Percentiles rank a stretch among this genome's conserved stretches.
phyloP scores from a whole-genome alignment of 2,797 vertebrate species.

The Sebastolobus altivelis region DNA sequence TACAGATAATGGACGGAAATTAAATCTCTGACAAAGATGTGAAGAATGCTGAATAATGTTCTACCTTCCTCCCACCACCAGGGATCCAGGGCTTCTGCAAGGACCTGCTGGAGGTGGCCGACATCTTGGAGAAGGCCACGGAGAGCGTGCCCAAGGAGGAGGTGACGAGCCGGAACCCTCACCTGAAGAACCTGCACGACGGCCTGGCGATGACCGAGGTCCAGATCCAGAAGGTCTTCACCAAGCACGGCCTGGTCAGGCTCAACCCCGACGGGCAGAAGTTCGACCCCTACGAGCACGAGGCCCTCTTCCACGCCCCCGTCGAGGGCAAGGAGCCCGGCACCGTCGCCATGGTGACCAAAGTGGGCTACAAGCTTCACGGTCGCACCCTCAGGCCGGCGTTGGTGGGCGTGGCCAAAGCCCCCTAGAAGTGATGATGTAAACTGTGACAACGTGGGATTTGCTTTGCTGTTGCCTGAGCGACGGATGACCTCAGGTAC shows the following conservation, averaged over 20 bases:
- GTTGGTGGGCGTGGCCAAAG: conserved; percentile 95
- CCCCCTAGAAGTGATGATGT: conserved; percentile 73
- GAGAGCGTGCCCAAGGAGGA: conserved; percentile 94
- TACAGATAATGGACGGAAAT: too few relatives aligned
- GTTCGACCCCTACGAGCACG: conserved; percentile 97
- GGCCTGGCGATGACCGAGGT: conserved; percentile 95
- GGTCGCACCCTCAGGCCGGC: conserved; percentile 95
- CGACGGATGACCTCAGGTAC: conserved; percentile 33
- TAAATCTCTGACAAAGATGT: too few relatives aligned
- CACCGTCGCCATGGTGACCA: conserved; percentile 92
- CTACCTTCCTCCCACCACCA: conserved; percentile 51
- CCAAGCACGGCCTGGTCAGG: conserved; percentile 92
- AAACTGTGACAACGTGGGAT: conserved; percentile 16
- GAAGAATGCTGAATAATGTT: neutral
- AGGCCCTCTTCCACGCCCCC: conserved; percentile 93
- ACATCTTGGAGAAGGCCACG: conserved; percentile 96
- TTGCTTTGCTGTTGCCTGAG: conserved; percentile 38
- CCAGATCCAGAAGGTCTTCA: conserved; percentile 97
- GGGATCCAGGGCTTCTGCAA: conserved; percentile 98
- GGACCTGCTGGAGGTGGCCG: conserved; percentile 96
- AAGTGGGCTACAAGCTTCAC: conserved; percentile 96
- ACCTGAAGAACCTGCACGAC: conserved; percentile 95
- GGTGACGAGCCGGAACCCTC: conserved; percentile 91
- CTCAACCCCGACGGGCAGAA: conserved; percentile 92
- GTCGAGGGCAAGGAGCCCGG: conserved; percentile 92